These are phyloP conservation scores for Montipora efflorescens DNA, from an alignment of 64 coral and sea anemone species.

Conservation along the genomic window DNA sequence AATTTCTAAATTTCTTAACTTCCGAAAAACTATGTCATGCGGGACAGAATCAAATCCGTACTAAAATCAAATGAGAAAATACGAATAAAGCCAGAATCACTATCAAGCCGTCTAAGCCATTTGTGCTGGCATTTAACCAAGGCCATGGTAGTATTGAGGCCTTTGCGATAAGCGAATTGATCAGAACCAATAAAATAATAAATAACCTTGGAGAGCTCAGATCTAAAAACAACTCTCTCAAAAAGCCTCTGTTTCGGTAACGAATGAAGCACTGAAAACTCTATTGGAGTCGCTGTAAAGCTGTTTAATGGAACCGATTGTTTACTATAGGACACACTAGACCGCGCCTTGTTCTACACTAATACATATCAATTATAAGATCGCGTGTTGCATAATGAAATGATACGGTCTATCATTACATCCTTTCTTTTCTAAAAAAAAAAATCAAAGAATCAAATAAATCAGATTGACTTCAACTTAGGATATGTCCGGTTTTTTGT, in stretches of 20 bases:
- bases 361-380: neutral
- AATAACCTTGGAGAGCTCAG: too few species aligned
- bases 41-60: too few species aligned
- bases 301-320: neutral
- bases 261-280: neutral
- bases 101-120: too few species aligned
- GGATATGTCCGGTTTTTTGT: neutral
- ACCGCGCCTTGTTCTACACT: neutral
- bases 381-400: neutral
- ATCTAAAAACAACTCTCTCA: too few species aligned
- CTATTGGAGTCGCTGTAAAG: neutral
- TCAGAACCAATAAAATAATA: too few species aligned
- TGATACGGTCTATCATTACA: neutral
- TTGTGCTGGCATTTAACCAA: too few species aligned
- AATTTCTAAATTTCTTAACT: too few species aligned
- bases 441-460: constrained; percentile 1
- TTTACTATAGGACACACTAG: neutral
- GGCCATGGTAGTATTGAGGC: too few species aligned
- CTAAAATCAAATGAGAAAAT: too few species aligned
- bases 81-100: too few species aligned
- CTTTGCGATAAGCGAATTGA: too few species aligned
- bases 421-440: neutral
- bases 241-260: neutral
- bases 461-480: neutral
- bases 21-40: too few species aligned